Percentiles rank a stretch among this genome's conserved stretches.
Evolutionary conservation across 2,797 vertebrate genomes (phyloP).

Genomic region (Galaxias olidus): DNA sequence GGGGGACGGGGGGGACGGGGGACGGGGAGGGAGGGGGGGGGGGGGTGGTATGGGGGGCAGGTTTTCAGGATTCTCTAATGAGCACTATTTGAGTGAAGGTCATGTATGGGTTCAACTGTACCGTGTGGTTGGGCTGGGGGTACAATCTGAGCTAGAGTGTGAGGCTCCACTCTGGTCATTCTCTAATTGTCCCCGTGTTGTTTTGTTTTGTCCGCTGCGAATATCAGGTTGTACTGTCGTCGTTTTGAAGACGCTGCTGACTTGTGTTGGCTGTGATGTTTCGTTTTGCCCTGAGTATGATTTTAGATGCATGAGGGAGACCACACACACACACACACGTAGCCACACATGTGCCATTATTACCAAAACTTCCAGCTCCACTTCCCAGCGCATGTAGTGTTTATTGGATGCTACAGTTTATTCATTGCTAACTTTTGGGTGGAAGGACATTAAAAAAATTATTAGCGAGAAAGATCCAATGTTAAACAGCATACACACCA

Average conservation of each 20-base stretch:
- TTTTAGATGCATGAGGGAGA: conserved; percentile 20
- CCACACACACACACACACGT: conserved; percentile 26
- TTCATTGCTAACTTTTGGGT: conserved; percentile 70
- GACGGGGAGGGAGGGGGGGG: too few relatives aligned
- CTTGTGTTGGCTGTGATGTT: conserved; percentile 46
- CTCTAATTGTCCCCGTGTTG: conserved; percentile 60
- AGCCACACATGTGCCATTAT: conserved; percentile 31
- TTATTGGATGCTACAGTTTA: conserved; percentile 71
- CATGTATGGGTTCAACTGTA: conserved; percentile 77
- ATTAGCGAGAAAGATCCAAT: conserved; percentile 62
- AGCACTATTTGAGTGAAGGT: conserved; percentile 74
- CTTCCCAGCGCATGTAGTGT: conserved; percentile 47
- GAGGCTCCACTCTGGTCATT: conserved; percentile 60
- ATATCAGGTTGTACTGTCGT: conserved; percentile 66
- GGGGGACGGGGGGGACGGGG: too few relatives aligned
- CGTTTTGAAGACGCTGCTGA: conserved; percentile 62
- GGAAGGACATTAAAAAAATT: conserved; percentile 58
- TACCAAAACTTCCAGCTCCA: conserved; percentile 68
- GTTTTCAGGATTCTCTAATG: conserved; percentile 74
- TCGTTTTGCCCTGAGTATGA: conserved; percentile 18
- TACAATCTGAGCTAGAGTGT: conserved; percentile 73
- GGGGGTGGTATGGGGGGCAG: too few relatives aligned
- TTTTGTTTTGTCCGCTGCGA: conserved; percentile 58
- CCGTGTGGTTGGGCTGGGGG: conserved; percentile 71
- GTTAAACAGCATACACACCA: conserved; percentile 44